Percentiles rank a stretch among this genome's conserved stretches.
These are phyloP conservation scores for Penaeus vannamei DNA, from an alignment of 1,140 invertebrate species.

Conservation along the genomic window DNA sequence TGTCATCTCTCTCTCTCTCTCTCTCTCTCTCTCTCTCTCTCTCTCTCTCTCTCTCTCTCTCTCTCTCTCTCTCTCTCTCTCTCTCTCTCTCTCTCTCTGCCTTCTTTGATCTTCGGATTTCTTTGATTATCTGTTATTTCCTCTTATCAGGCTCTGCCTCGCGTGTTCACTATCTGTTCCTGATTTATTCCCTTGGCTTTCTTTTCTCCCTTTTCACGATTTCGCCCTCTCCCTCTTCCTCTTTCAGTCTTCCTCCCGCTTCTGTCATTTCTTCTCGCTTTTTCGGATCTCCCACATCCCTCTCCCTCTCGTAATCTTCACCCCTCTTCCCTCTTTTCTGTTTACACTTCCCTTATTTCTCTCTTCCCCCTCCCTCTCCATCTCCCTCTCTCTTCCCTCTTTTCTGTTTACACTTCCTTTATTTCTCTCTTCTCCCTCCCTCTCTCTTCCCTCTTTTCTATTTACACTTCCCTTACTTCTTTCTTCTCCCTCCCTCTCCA, in stretches of 20 bases:
- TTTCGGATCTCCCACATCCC: too few relatives aligned
- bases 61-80: background rate
- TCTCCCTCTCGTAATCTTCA: too few relatives aligned
- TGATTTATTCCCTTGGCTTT: background rate
- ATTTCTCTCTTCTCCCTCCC: too few relatives aligned
- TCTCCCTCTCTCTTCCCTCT: background rate
- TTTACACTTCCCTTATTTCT: too few relatives aligned
- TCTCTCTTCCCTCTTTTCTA: too few relatives aligned
- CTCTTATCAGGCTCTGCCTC: background rate
- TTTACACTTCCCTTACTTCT: too few relatives aligned
- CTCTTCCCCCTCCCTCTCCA: slow-evolving; percentile 3
- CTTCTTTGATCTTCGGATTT: background rate
- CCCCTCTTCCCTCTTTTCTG: too few relatives aligned
- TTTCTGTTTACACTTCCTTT: too few relatives aligned
- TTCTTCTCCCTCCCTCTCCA: too few relatives aligned
- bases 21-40: background rate
- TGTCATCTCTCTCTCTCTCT: background rate
- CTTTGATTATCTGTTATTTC: background rate
- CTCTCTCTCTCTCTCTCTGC: background rate
- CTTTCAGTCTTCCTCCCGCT: slow-evolving; percentile 40
- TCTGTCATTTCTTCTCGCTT: slow-evolving; percentile 35
- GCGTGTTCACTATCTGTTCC: too few relatives aligned
- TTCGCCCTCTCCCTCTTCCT: slow-evolving; percentile 34
- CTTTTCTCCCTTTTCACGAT: background rate
- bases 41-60: background rate